These are phyloP conservation scores for Manis pentadactyla DNA, from an alignment of 2,797 vertebrate genomes.

Conservation along the genomic window DNA sequence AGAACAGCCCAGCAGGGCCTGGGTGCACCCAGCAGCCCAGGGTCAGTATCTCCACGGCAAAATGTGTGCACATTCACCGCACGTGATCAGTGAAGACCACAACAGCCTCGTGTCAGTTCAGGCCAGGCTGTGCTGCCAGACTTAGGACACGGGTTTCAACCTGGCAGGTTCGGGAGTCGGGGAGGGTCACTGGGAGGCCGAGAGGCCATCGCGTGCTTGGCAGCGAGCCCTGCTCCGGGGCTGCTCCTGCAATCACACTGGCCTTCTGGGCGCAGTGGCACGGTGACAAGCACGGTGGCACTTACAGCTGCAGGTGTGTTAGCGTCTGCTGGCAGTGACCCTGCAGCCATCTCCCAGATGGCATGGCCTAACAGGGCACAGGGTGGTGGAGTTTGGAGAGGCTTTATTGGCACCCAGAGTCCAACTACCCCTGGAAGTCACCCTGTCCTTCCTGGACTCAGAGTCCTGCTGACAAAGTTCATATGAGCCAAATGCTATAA, in stretches of 20 bases:
- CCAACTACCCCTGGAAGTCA: too few relatives aligned
- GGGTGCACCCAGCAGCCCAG: accelerated
- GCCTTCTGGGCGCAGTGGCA: not conserved
- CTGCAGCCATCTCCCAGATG: accelerated
- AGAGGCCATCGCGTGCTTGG: accelerated
- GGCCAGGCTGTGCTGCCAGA: accelerated
- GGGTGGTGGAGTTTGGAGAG: not conserved
- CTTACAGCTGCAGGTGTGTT: not conserved
- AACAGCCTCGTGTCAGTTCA: accelerated
- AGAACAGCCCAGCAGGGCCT: not conserved
- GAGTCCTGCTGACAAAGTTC: not conserved
- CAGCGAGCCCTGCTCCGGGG: not conserved
- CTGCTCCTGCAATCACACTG: accelerated
- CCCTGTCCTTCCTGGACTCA: not conserved
- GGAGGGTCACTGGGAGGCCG: not conserved
- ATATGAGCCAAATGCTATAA: not conserved
- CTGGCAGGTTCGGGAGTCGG: not conserved
- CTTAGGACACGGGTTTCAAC: accelerated
- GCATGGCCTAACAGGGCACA: not conserved
- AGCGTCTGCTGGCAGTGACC: not conserved
- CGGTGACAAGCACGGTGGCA: not conserved
- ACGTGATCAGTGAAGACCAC: accelerated
- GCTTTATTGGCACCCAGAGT: too few relatives aligned
- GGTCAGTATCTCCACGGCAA: accelerated
- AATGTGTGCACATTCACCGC: accelerated